These are phyloP conservation scores for Aulostomus chinensis DNA, from an alignment of 2,797 vertebrate genomes.

Conservation along the genomic window DNA sequence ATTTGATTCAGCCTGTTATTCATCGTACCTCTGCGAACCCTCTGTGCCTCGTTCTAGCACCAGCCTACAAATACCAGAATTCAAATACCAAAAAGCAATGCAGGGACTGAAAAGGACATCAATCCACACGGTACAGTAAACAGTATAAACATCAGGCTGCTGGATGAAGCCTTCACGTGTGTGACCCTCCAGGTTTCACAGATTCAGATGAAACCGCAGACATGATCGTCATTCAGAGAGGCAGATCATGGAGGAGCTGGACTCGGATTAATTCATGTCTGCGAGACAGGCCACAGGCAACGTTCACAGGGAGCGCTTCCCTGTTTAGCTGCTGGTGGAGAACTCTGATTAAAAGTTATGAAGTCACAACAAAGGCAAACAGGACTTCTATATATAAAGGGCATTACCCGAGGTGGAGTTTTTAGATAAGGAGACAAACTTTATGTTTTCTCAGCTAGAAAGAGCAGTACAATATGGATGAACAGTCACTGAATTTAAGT, in stretches of 20 bases:
- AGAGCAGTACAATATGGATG: too few relatives aligned
- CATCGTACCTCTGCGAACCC: slow-evolving; percentile 15
- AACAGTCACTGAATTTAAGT: too few relatives aligned
- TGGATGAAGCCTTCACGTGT: slow-evolving; percentile 24
- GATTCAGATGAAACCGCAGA: slow-evolving; percentile 42
- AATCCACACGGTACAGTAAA: slow-evolving; percentile 11
- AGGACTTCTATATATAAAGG: too few relatives aligned
- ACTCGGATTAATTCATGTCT: slow-evolving; percentile 30
- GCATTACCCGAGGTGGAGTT: too few relatives aligned
- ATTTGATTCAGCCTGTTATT: slow-evolving; percentile 18
- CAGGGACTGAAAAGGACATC: slow-evolving; percentile 21
- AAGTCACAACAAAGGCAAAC: too few relatives aligned
- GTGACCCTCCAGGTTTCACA: slow-evolving; percentile 33
- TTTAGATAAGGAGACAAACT: too few relatives aligned
- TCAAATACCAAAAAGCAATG: too few relatives aligned
- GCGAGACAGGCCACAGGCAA: slow-evolving; percentile 24
- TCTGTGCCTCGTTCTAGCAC: slow-evolving; percentile 5
- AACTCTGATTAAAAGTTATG: slow-evolving; percentile 30
- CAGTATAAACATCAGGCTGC: slow-evolving; percentile 14
- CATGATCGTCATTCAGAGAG: slow-evolving; percentile 29
- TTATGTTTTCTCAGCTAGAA: too few relatives aligned
- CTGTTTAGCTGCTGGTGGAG: slow-evolving; percentile 15
- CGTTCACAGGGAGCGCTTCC: slow-evolving; percentile 10
- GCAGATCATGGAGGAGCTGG: slow-evolving; percentile 13
- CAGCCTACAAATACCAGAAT: slow-evolving; percentile 13